Evolutionary conservation across 2,113 vertebrate genomes (phyloP).

Genomic region (Orcinus orca): DNA sequence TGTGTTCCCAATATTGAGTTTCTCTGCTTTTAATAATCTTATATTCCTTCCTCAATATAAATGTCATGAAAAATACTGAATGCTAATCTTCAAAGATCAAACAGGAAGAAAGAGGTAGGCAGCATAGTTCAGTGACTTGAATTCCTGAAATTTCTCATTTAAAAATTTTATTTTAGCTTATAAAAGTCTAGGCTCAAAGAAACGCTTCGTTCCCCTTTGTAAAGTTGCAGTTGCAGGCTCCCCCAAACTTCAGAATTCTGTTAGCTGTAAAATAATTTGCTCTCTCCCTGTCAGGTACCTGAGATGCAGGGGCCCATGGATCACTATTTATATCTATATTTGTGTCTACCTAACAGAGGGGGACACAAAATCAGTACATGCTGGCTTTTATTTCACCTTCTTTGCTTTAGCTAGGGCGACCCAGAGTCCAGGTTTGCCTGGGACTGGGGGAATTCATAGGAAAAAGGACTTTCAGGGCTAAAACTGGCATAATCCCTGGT

Average conservation of each 20-base stretch:
- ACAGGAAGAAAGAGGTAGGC: constrained; percentile 73
- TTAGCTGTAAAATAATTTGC: background rate
- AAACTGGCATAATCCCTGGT: background rate
- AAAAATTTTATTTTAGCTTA: constrained; percentile 42
- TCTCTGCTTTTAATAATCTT: constrained; percentile 84
- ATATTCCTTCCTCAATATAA: constrained; percentile 81
- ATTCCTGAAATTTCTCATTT: constrained; percentile 70
- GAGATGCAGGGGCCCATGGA: background rate
- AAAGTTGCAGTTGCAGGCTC: background rate
- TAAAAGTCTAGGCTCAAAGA: constrained; percentile 14
- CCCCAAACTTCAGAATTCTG: background rate
- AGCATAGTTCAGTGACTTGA: constrained; percentile 25
- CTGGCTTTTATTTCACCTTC: background rate
- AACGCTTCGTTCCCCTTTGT: background rate
- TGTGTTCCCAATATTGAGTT: constrained; percentile 74
- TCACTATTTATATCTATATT: background rate
- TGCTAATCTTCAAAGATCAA: constrained; percentile 77
- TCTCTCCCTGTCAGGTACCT: background rate
- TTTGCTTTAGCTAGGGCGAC: background rate
- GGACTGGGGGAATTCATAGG: background rate
- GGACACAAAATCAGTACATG: background rate
- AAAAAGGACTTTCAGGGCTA: background rate
- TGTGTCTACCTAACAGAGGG: background rate
- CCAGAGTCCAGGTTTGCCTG: background rate
- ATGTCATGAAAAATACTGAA: constrained; percentile 76